Percentiles rank a stretch among this genome's conserved stretches.
phyloP scores from a whole-genome alignment of 2,888 invertebrate species.

The Clitarchus hookeri region DNA sequence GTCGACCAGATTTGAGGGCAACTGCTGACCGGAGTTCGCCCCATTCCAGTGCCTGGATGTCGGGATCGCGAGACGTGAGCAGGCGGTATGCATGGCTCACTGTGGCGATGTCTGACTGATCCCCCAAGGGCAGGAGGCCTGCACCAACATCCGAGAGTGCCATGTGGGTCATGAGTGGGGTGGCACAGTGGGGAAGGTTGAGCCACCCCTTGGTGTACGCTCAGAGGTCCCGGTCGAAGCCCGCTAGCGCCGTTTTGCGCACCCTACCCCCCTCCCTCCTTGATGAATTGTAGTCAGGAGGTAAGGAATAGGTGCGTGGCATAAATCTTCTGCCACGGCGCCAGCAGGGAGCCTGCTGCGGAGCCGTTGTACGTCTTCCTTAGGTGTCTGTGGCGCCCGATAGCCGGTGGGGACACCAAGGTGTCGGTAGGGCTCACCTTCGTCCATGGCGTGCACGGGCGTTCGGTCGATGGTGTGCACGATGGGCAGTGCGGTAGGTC shows the following conservation, averaged over 20 bases:
- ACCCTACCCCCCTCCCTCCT: conserved; percentile 42
- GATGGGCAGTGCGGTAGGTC: neutral
- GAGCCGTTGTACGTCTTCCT: conserved; percentile 34
- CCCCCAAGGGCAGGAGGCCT: conserved; percentile 48
- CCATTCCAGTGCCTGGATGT: neutral
- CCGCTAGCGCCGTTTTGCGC: conserved; percentile 43
- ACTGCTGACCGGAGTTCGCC: neutral
- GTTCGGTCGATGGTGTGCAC: neutral
- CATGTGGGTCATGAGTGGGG: neutral
- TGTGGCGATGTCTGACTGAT: conserved; percentile 46
- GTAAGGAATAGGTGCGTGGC: conserved; percentile 44
- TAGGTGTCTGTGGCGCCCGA: conserved; percentile 43
- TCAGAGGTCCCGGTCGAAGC: conserved; percentile 48
- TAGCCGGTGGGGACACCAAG: conserved; percentile 31
- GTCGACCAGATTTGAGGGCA: conserved; percentile 20
- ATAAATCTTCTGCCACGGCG: conserved; percentile 46
- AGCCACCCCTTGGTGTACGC: conserved; percentile 41
- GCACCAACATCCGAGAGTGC: conserved; percentile 36
- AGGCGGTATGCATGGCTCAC: conserved; percentile 48
- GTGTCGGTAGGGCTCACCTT: neutral
- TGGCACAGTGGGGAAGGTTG: conserved; percentile 42
- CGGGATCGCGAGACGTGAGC: conserved; percentile 44
- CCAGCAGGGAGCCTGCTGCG: conserved; percentile 34
- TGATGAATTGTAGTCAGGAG: conserved; percentile 47
- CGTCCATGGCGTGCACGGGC: neutral